Evolutionary conservation across 2,888 invertebrate species (phyloP).

Genomic region (Arenicola marina): DNA sequence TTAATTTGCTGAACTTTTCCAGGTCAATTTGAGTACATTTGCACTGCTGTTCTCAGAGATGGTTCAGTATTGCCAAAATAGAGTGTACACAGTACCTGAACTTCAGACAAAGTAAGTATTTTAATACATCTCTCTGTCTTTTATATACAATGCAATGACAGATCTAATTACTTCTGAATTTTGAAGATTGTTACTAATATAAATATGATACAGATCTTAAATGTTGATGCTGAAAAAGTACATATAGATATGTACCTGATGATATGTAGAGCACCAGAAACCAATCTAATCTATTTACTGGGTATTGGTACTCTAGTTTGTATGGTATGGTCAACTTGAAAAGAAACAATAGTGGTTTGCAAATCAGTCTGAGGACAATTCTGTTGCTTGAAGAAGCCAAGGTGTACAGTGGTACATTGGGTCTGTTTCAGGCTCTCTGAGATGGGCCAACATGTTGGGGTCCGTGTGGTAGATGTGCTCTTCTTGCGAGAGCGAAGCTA

Average conservation of each 20-base stretch:
- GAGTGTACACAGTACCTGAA: constrained; percentile 92
- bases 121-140: background rate
- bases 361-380: background rate
- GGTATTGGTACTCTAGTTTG: no score
- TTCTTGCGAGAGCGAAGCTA: constrained; percentile 91
- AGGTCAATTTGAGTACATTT: constrained; percentile 82
- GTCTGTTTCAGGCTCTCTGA: constrained; percentile 77
- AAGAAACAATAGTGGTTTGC: no score
- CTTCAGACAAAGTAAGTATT: constrained; percentile 76
- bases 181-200: no score
- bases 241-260: no score
- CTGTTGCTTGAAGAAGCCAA: background rate
- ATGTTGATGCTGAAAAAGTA: no score
- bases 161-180: no score
- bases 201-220: no score
- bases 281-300: no score
- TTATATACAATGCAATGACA: no score
- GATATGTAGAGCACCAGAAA: no score
- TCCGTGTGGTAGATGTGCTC: constrained; percentile 88
- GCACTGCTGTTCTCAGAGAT: constrained; percentile 97
- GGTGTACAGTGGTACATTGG: background rate
- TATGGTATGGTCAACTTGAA: no score
- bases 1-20: constrained; percentile 41
- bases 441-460: constrained; percentile 93
- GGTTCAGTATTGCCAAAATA: constrained; percentile 90